Conservation (phyloP, 2,113 vertebrate species). For the Thunnus maccoyii region DNA sequence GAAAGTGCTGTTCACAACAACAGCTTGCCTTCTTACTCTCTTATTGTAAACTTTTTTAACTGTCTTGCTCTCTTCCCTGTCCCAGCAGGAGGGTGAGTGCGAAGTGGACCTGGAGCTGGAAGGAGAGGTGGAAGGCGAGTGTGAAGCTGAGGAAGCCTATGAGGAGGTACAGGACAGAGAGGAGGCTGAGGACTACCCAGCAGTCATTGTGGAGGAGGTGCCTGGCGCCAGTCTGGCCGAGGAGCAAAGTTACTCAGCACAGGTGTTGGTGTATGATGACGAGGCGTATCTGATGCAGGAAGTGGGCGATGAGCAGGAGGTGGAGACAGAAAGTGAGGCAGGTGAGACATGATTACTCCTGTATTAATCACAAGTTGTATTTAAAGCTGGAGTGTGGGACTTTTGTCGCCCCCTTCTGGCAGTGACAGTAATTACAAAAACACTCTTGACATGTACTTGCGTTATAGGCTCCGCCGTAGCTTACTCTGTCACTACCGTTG, state of each 20-base stretch:
- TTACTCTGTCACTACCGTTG: too few relatives aligned
- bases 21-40: background rate
- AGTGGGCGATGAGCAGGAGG: constrained; percentile 94
- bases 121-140: constrained; percentile 72
- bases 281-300: constrained; percentile 94
- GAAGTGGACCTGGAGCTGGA: constrained; percentile 72
- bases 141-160: constrained; percentile 79
- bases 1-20: background rate
- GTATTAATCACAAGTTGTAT: background rate
- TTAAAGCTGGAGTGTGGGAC: background rate
- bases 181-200: constrained; percentile 85
- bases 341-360: constrained; percentile 84
- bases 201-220: constrained; percentile 94
- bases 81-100: constrained; percentile 70
- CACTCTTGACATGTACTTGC: too few relatives aligned
- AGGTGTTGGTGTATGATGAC: constrained; percentile 92
- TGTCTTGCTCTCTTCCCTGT: background rate
- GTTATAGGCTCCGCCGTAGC: too few relatives aligned
- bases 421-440: too few relatives aligned
- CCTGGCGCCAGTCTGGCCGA: constrained; percentile 85
- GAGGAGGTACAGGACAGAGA: constrained; percentile 86
- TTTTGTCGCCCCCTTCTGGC: too few relatives aligned
- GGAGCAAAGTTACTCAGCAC: constrained; percentile 91
- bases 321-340: constrained; percentile 92
- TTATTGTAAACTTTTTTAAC: background rate